Evolutionary conservation across 1,140 invertebrate genomes (phyloP).

Genomic region (Ephestia elutella): DNA sequence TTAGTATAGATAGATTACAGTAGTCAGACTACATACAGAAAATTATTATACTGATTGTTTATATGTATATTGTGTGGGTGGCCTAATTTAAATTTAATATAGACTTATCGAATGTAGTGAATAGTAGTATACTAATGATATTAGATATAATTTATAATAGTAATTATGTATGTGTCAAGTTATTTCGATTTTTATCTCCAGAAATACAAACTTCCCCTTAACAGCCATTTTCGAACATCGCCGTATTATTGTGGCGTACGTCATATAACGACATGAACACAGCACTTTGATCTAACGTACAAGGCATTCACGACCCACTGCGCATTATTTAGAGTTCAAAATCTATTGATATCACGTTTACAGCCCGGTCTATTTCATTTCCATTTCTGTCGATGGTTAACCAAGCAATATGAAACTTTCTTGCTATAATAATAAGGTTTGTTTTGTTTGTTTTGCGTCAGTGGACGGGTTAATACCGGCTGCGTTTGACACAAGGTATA

Average conservation of each 20-base stretch:
- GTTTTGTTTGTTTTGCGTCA: slow-evolving; percentile 20
- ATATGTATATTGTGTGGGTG: too few species aligned
- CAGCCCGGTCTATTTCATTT: slow-evolving; percentile 36
- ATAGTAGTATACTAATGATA: too few species aligned
- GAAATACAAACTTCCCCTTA: slow-evolving; percentile 39
- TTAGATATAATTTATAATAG: too few species aligned
- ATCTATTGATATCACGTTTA: slow-evolving; percentile 29
- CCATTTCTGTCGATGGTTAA: slow-evolving; percentile 21
- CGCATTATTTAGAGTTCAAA: slow-evolving; percentile 26
- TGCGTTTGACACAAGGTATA: slow-evolving; percentile 42
- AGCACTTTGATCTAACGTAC: slow-evolving; percentile 48
- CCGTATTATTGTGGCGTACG: slow-evolving; percentile 54
- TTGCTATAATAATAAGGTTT: slow-evolving; percentile 12
- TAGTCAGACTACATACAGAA: too few species aligned
- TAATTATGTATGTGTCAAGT: too few species aligned
- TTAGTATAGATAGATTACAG: too few species aligned
- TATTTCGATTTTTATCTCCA: not conserved
- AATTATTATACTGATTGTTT: too few species aligned
- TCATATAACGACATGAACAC: slow-evolving; percentile 45
- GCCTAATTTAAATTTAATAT: too few species aligned
- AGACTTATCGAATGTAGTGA: too few species aligned
- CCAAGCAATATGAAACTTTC: not conserved
- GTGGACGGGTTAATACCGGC: slow-evolving; percentile 21
- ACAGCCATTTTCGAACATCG: slow-evolving; percentile 48
- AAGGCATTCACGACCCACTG: slow-evolving; percentile 29